Evolutionary conservation across 2,888 invertebrate species (phyloP).

Genomic region (Corbicula japonica): DNA sequence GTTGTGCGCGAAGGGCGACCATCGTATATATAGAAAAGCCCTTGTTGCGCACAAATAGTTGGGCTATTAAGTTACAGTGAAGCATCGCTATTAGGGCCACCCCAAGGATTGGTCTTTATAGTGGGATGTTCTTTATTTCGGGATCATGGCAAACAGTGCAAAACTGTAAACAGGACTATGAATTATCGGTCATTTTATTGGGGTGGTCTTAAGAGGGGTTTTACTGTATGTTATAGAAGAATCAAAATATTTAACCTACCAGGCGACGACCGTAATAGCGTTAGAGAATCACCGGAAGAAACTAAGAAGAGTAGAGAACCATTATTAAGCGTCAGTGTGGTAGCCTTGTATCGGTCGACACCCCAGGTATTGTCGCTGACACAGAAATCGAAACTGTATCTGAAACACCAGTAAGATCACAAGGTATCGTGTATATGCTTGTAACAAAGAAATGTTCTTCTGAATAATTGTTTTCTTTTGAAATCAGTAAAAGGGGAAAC

Average conservation of each 20-base stretch:
- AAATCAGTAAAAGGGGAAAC: background rate
- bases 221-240: background rate
- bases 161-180: background rate
- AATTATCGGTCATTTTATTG: background rate
- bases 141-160: background rate
- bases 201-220: background rate
- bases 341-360: constrained; percentile 19
- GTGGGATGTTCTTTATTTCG: too few species aligned
- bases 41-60: too few species aligned
- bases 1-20: too few species aligned
- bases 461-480: background rate
- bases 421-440: background rate
- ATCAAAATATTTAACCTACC: background rate
- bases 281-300: background rate
- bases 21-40: too few species aligned
- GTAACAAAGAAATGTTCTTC: background rate
- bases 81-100: too few species aligned
- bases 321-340: constrained; percentile 12
- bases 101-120: too few species aligned
- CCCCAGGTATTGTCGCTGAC: constrained; percentile 14
- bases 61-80: too few species aligned
- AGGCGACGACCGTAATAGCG: constrained; percentile 6
- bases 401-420: background rate
- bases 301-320: constrained; percentile 18
- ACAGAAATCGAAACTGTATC: constrained; percentile 22